Percentiles rank a stretch among this genome's conserved stretches.
phyloP scores from a whole-genome alignment of 2,888 invertebrate species.

The Agriopis aurantiaria region DNA sequence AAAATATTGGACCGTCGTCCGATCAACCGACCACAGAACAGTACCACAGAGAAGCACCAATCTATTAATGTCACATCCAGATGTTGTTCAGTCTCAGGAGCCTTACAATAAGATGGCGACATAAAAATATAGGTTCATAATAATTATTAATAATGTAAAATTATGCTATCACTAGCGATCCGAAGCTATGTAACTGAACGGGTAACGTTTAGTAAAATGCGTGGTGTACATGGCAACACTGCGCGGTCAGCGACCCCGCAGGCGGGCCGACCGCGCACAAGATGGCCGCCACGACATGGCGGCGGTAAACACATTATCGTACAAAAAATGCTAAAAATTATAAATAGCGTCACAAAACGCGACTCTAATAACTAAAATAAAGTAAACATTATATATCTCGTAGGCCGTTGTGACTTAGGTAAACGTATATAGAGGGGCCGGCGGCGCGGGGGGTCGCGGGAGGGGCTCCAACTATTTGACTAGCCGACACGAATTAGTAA shows the following conservation, averaged over 20 bases:
- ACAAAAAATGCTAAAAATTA: conserved; percentile 77
- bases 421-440: conserved; percentile 48
- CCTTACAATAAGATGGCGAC: conserved; percentile 40
- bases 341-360: conserved; percentile 68
- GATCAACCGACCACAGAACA: too few species aligned
- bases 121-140: conserved; percentile 32
- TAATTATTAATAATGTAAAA: conserved; percentile 65
- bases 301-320: conserved; percentile 50
- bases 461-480: conserved; percentile 64
- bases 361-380: conserved; percentile 67
- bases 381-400: conserved; percentile 68
- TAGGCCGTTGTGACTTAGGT: conserved; percentile 83
- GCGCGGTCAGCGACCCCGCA: conserved; percentile 27
- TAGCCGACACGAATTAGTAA: conserved; percentile 82
- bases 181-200: conserved; percentile 77
- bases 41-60: too few species aligned
- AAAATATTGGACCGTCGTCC: too few species aligned
- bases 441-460: conserved; percentile 40
- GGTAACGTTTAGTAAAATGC: conserved; percentile 75
- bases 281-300: conserved; percentile 18
- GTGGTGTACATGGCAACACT: conserved; percentile 57
- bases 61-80: background rate
- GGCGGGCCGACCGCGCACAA: background rate
- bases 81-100: conserved; percentile 14
- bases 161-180: conserved; percentile 79